Percentiles rank a stretch among this genome's conserved stretches.
Conservation (phyloP, 2,797 vertebrate genomes). For the Anableps anableps region DNA sequence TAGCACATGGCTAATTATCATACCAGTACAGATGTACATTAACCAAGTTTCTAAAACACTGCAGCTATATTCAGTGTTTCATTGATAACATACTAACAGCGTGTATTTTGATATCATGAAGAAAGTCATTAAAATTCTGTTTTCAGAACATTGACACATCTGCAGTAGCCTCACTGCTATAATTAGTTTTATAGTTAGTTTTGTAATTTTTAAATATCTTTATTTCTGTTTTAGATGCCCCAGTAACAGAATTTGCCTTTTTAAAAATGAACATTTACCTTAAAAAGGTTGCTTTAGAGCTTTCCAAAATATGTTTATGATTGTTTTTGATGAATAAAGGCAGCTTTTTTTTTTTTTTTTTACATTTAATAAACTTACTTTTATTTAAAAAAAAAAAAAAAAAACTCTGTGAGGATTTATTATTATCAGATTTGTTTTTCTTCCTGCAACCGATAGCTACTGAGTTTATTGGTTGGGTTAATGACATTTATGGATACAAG, state of each 20-base stretch:
- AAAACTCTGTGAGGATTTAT: too few species aligned
- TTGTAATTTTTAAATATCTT: too few species aligned
- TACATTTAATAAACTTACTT: too few species aligned
- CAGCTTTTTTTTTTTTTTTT: too few species aligned
- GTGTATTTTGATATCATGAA: not conserved
- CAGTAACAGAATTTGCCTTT: not conserved
- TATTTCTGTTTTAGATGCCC: not conserved
- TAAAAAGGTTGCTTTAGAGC: not conserved
- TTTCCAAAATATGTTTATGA: not conserved
- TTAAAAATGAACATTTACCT: not conserved
- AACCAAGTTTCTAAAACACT: not conserved
- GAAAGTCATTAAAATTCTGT: not conserved
- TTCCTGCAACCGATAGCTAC: not conserved
- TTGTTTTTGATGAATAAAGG: too few species aligned
- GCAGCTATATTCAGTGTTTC: not conserved
- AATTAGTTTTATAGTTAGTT: too few species aligned
- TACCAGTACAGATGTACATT: not conserved
- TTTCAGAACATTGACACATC: too few species aligned
- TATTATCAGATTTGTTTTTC: not conserved
- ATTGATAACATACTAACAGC: too few species aligned
- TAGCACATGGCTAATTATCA: not conserved
- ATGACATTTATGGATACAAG: not conserved
- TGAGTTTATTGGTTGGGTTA: not conserved
- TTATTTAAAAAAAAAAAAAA: too few species aligned
- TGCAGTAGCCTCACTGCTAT: not conserved